Conservation (phyloP, 2,113 vertebrate species). For the Odocoileus hemionus region DNA sequence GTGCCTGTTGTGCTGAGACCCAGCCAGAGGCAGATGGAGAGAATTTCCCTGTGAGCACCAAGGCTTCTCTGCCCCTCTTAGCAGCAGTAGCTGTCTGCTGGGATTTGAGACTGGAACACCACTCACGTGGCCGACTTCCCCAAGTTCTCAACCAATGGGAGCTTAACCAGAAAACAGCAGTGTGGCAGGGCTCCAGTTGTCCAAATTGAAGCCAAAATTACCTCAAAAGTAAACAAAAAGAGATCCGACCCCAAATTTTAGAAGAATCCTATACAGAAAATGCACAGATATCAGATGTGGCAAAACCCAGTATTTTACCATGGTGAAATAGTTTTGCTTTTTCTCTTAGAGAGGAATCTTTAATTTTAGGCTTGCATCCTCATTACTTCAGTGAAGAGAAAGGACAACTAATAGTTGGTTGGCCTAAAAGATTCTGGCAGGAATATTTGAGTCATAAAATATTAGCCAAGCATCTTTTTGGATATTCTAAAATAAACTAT, state of each 20-base stretch:
- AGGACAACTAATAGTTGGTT: slow-evolving; percentile 35
- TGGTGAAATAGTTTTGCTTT: slow-evolving; percentile 15
- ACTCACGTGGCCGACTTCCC: neutral
- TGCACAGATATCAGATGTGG: neutral
- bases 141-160: neutral
- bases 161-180: neutral
- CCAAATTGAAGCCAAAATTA: neutral
- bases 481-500: slow-evolving; percentile 63
- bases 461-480: slow-evolving; percentile 61
- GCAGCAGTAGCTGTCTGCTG: neutral
- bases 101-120: neutral
- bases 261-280: neutral
- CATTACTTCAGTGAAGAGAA: slow-evolving; percentile 48
- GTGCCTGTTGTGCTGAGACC: neutral
- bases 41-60: neutral
- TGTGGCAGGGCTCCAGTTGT: neutral
- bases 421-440: slow-evolving; percentile 53
- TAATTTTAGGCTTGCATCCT: slow-evolving; percentile 26
- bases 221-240: neutral
- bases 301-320: neutral
- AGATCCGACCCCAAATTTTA: neutral
- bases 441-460: slow-evolving; percentile 64
- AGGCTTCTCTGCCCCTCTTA: neutral
- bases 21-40: neutral
- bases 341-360: neutral